Evolutionary conservation across 2,888 invertebrate species (phyloP).

Genomic region (Mechanitis mazaeus): DNA sequence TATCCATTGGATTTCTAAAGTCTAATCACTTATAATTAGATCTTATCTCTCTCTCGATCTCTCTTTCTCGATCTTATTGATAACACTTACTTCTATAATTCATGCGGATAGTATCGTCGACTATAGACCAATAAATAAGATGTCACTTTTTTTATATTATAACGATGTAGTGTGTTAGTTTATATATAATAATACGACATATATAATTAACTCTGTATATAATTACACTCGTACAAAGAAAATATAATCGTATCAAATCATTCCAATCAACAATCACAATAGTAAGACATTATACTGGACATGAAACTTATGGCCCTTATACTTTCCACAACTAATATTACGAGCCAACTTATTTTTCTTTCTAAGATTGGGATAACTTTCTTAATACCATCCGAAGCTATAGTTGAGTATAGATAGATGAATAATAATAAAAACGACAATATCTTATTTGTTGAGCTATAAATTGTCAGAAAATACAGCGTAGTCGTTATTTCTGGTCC

Average conservation of each 20-base stretch:
- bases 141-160: no score
- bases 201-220: neutral
- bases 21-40: no score
- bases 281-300: constrained; percentile 32
- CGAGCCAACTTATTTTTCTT: constrained; percentile 54
- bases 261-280: constrained; percentile 9
- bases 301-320: constrained; percentile 53
- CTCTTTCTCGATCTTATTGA: no score
- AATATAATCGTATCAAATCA: neutral
- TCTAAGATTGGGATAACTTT: constrained; percentile 69
- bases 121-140: no score
- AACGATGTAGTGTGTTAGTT: no score
- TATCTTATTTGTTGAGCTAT: constrained; percentile 65
- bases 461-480: constrained; percentile 58
- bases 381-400: constrained; percentile 69
- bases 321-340: constrained; percentile 65
- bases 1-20: no score
- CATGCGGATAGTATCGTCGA: no score
- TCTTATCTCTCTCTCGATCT: no score
- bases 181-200: neutral
- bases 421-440: constrained; percentile 68
- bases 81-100: no score
- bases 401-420: constrained; percentile 51
- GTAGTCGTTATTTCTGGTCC: constrained; percentile 68
- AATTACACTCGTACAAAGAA: neutral